These are phyloP conservation scores for Coendou prehensilis DNA, from an alignment of 2,797 vertebrate genomes.

Conservation along the genomic window DNA sequence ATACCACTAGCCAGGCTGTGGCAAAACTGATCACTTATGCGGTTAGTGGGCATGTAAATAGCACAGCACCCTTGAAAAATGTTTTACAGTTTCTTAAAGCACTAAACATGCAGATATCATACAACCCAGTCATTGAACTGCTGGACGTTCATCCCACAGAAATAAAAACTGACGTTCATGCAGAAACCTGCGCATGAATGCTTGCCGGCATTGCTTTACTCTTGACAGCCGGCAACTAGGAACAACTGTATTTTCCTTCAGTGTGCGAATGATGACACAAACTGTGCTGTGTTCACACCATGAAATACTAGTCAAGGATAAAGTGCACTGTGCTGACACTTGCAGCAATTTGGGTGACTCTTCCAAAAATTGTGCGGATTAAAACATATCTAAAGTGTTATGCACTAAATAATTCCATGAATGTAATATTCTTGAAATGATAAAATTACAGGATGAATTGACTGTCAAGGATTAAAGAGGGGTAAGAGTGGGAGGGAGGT, in stretches of 20 bases:
- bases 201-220: neutral
- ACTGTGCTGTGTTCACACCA: accelerated
- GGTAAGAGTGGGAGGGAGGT: neutral
- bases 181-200: neutral
- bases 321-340: neutral
- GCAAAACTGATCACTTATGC: neutral
- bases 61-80: neutral
- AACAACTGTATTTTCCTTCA: neutral
- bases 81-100: neutral
- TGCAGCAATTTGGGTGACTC: neutral
- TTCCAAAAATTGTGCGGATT: neutral
- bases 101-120: neutral
- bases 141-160: neutral
- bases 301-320: neutral
- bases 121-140: neutral
- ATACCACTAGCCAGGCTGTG: neutral
- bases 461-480: neutral
- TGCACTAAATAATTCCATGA: neutral
- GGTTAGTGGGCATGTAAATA: neutral
- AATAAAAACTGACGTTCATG: neutral
- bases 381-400: neutral
- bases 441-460: neutral
- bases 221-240: neutral
- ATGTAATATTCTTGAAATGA: neutral
- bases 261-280: neutral